These are phyloP conservation scores for Colaptes auratus DNA, from an alignment of 2,113 vertebrate species.

Conservation along the genomic window DNA sequence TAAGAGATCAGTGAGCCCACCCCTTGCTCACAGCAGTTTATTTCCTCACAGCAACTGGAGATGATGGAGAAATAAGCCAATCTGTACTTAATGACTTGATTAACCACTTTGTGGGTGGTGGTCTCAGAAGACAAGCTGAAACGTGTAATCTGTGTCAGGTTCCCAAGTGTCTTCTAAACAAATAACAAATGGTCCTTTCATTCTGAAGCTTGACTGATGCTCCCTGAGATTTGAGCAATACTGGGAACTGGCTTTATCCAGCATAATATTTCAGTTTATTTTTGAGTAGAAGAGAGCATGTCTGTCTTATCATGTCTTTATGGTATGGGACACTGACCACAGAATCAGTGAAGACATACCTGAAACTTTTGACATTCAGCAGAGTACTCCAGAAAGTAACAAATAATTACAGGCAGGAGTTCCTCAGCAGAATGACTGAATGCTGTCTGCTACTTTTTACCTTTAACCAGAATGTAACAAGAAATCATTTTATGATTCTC, in stretches of 20 bases:
- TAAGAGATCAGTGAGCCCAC: background rate
- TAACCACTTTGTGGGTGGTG: background rate
- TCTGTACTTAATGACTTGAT: background rate
- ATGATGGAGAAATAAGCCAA: background rate
- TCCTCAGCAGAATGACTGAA: background rate
- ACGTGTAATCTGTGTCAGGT: background rate
- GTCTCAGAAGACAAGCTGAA: background rate
- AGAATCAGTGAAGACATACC: background rate
- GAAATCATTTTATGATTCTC: background rate
- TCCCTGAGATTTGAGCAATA: background rate
- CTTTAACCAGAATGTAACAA: background rate
- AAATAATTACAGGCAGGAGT: background rate
- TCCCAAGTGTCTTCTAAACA: background rate
- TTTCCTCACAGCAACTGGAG: background rate
- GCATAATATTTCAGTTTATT: background rate
- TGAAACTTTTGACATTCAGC: background rate
- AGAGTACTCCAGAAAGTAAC: background rate
- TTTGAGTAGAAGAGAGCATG: background rate
- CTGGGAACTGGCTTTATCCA: background rate
- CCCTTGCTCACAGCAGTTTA: background rate
- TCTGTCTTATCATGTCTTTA: background rate
- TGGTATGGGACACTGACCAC: background rate
- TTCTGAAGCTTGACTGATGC: background rate
- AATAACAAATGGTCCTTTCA: background rate
- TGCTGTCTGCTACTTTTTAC: background rate